A percentile compares a stretch with the other conserved stretches of the same genome.
Conservation (phyloP, 2,797 vertebrate genomes). For the Sebastes kiyomatsui region DNA sequence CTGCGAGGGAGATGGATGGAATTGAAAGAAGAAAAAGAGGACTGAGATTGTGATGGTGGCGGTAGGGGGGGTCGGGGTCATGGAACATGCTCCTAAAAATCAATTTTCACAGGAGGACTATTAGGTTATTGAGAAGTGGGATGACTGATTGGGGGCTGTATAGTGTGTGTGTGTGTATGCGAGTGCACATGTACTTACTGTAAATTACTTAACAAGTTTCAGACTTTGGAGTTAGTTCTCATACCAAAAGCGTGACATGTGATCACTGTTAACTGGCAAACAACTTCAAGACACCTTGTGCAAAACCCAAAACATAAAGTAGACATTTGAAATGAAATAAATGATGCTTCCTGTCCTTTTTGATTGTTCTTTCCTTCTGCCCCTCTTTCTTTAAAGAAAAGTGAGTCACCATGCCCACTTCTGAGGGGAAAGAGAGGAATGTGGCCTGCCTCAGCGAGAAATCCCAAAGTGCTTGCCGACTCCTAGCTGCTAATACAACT, state of each 20-base stretch:
- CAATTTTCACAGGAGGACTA: conserved; percentile 96
- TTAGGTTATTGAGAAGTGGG: conserved; percentile 88
- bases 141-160: conserved; percentile 76
- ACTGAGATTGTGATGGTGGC: conserved; percentile 54
- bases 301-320: conserved; percentile 14
- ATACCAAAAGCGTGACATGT: conserved; percentile 6
- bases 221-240: conserved; percentile 4
- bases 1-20: conserved; percentile 59
- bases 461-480: conserved; percentile 81
- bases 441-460: conserved; percentile 75
- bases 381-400: conserved; percentile 9
- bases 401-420: conserved; percentile 26
- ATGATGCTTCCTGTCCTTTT: conserved; percentile 9
- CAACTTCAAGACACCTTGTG: conserved; percentile 2
- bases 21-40: conserved; percentile 54
- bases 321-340: conserved; percentile 17
- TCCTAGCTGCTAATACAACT: conserved; percentile 88
- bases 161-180: neutral
- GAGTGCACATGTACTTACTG: conserved; percentile 25
- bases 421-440: conserved; percentile 55
- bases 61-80: conserved; percentile 47
- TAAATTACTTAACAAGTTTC: conserved; percentile 51
- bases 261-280: neutral
- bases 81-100: conserved; percentile 86
- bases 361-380: conserved; percentile 13